Base-by-base conservation (phyloP, 2,888 invertebrate genomes). In the Strigamia maritima region DNA sequence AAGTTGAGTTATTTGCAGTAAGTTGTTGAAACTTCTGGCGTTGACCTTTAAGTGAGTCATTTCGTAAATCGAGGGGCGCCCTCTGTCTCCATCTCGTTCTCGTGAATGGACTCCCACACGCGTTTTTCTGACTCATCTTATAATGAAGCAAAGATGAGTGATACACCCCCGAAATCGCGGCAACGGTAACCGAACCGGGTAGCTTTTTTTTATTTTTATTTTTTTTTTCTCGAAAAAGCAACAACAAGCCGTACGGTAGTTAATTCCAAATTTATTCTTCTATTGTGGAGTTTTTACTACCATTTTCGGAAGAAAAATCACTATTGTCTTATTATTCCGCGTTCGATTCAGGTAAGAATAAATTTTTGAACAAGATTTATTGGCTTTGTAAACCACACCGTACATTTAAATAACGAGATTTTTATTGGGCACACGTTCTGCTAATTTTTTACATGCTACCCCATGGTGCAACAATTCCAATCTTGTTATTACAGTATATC, bases 31-130 rank as follows among this genome's bases (percentile, higher is more conserved):
- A 70, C 70, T 70, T 70, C 70, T 70, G 70, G 70, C 70, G 70
- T 70, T 70, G 70, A 70, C 70, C 70, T 70, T 70, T 70, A 70
- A 70, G 70, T 70, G 70, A 70, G 70, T 70, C 70, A 70, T 70
- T 70, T 70, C n/a, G 70, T 28, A 70, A 70, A 70, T 70, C 70
- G 70, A 70, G 70, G 70, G 70, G 70, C 70, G 70, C 70, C 70
- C n/a, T n/a, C 60, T 70, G 26, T 70, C 70, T 70, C 70, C 16
- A 4, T 70, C 70, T 70, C n/a, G 6, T 19, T 65, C 60, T 65
- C 60, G 10, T 70, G 26, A 70, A 70, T 70, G 70, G 54, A 70
- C 70, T 70, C 70, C 70, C 70, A 70, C 70, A 26, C 28, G 28
- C 0, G 70, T 70, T 70, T 70, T 70, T 70, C 70, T 70, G 70